These are phyloP conservation scores for Brachypodius melanocephalos DNA, from an alignment of 2,113 vertebrate genomes.

Conservation along the genomic window DNA sequence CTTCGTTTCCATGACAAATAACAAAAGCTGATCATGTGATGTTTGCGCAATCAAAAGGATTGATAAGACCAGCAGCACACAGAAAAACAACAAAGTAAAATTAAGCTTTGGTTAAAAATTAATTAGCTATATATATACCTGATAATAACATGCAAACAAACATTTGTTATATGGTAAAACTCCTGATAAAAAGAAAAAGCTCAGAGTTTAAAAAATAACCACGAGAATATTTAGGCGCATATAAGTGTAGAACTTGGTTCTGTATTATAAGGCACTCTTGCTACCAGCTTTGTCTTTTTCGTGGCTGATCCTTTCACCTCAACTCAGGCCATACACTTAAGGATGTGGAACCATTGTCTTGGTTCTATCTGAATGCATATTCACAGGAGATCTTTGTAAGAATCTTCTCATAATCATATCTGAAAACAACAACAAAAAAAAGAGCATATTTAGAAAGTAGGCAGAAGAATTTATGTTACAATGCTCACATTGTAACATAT, in stretches of 20 bases:
- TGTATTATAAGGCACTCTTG: not conserved
- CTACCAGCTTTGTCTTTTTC: not conserved
- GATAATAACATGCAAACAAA: not conserved
- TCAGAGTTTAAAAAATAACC: not conserved
- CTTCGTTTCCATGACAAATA: not conserved
- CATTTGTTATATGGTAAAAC: not conserved
- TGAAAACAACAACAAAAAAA: not conserved
- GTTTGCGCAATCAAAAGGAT: not conserved
- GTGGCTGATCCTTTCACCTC: not conserved
- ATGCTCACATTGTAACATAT: not conserved
- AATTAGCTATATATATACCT: not conserved
- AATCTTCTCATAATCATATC: not conserved
- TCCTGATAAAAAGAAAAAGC: not conserved
- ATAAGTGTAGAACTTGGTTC: not conserved
- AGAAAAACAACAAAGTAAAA: not conserved
- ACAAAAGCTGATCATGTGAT: not conserved
- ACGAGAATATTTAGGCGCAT: not conserved
- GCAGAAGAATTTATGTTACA: not conserved
- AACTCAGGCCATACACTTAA: rapidly evolving
- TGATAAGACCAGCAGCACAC: not conserved
- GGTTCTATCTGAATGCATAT: not conserved
- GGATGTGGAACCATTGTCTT: not conserved
- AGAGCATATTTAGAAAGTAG: not conserved
- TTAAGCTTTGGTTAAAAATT: conserved; percentile 47
- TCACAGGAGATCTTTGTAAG: not conserved